Conservation (phyloP, 2,888 invertebrate species). For the Oscheius myriophilus region DNA sequence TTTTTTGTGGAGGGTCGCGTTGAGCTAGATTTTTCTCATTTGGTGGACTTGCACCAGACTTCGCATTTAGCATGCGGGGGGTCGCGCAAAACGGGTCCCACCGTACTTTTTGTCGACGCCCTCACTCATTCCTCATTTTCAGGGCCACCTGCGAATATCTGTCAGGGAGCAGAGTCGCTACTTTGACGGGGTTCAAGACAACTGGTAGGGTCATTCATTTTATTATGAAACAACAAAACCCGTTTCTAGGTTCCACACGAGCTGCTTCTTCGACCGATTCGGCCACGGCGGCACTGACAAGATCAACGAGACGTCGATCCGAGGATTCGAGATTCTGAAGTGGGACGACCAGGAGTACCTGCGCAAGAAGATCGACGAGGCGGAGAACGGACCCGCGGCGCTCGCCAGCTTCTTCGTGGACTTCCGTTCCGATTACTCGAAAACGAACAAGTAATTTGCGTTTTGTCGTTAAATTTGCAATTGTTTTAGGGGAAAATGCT, state of each 20-base stretch:
- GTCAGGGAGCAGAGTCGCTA: conserved; percentile 49
- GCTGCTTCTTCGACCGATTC: conserved; percentile 73
- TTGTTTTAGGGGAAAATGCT: conserved; percentile 56
- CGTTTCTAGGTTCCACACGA: conserved; percentile 72
- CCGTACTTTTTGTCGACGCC: too few relatives aligned
- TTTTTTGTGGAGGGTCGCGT: too few relatives aligned
- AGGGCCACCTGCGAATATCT: conserved; percentile 57
- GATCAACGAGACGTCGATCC: conserved; percentile 71
- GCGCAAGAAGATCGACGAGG: conserved; percentile 12
- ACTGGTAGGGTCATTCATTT: conserved; percentile 41
- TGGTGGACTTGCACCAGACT: too few relatives aligned
- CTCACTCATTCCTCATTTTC: too few relatives aligned
- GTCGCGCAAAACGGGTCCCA: too few relatives aligned
- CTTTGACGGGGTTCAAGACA: conserved; percentile 65
- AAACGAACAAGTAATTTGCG: conserved; percentile 6
- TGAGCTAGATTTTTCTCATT: too few relatives aligned
- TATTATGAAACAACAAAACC: not conserved
- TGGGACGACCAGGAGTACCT: conserved; percentile 73
- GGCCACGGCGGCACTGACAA: conserved; percentile 32
- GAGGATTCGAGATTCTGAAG: conserved; percentile 72
- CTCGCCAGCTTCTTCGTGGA: not conserved
- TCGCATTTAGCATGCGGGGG: too few relatives aligned
- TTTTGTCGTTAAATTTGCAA: too few relatives aligned
- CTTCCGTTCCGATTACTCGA: not conserved
- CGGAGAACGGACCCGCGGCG: not conserved